phyloP scores from a whole-genome alignment of 2,113 vertebrate genomes.

The Micromys minutus region DNA sequence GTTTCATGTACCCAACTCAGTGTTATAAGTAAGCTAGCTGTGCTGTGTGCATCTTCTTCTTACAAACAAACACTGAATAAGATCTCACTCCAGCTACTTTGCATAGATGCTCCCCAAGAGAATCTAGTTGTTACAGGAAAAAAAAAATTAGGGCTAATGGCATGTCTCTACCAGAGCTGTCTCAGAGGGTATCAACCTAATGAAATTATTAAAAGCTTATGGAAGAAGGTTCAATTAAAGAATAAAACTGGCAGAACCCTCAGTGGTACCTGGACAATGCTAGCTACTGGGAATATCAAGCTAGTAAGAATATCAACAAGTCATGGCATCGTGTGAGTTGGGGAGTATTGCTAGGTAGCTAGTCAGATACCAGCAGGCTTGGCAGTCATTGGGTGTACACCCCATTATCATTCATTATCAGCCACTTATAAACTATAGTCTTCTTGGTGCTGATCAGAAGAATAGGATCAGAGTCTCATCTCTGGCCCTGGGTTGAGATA shows the following conservation, averaged over 20 bases:
- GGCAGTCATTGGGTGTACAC: background rate
- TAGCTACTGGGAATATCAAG: background rate
- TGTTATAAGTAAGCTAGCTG: background rate
- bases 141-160: background rate
- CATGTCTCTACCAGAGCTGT: background rate
- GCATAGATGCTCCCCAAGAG: background rate
- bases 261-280: background rate
- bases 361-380: too few species aligned
- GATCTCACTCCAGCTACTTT: background rate
- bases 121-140: background rate
- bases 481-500: too few species aligned
- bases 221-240: background rate
- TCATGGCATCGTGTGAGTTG: background rate
- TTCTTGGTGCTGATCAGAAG: background rate
- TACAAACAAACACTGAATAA: background rate
- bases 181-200: background rate
- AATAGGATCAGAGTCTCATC: background rate
- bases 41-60: background rate
- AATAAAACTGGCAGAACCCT: background rate
- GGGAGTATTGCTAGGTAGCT: background rate
- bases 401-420: background rate
- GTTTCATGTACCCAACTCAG: too few species aligned
- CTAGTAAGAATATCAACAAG: background rate
- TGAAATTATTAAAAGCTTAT: background rate
- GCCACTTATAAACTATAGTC: background rate